Conservation (phyloP, 2,797 vertebrate species). For the Pachyuromys duprasi region DNA sequence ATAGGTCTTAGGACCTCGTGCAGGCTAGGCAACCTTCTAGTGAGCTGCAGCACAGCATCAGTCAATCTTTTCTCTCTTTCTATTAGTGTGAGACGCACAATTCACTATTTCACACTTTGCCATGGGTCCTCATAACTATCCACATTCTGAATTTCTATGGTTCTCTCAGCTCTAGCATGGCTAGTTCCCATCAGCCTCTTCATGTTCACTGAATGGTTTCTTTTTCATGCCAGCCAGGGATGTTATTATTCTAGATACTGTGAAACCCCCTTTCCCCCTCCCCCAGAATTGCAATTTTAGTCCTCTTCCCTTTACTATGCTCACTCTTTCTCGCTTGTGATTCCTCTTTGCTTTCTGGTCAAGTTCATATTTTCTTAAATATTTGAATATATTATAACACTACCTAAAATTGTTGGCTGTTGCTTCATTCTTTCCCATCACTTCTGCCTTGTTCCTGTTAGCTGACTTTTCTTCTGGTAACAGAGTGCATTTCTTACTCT, state of each 20-base stretch:
- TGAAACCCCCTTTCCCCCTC: background rate
- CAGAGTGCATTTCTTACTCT: background rate
- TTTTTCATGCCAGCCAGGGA: background rate
- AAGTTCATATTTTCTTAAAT: constrained; percentile 57
- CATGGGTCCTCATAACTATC: background rate
- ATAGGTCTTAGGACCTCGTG: background rate
- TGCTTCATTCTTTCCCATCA: constrained; percentile 37
- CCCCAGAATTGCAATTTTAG: constrained; percentile 27
- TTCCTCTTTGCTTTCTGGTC: constrained; percentile 20
- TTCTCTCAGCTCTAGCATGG: background rate
- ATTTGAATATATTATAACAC: background rate
- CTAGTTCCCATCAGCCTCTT: background rate
- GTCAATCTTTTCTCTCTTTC: background rate
- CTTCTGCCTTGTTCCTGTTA: constrained; percentile 33
- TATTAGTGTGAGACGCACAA: background rate
- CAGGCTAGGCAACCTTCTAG: background rate
- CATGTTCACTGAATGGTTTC: background rate
- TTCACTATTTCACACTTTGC: background rate
- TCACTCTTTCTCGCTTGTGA: constrained; percentile 14
- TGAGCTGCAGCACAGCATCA: too few species aligned
- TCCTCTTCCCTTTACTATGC: background rate
- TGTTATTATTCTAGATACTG: constrained; percentile 30
- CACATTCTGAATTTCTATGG: background rate
- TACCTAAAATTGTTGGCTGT: constrained; percentile 1
- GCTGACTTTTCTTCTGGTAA: constrained; percentile 23